These are phyloP conservation scores for Heliconius aoede DNA, from an alignment of 2,888 invertebrate species.

Conservation along the genomic window DNA sequence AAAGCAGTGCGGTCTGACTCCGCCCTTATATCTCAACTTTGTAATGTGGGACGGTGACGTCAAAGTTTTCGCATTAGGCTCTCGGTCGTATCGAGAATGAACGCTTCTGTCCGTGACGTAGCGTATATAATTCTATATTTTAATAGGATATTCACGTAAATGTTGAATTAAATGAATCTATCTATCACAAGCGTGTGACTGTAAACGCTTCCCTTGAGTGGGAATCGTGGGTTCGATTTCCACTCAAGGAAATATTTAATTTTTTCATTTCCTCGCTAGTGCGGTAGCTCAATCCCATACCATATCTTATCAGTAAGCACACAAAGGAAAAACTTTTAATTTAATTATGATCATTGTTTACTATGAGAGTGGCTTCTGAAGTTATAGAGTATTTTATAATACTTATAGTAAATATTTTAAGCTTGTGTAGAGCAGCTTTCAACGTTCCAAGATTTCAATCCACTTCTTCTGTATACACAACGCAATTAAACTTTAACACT, in stretches of 20 bases:
- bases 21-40: slow-evolving; percentile 15
- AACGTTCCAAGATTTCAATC: too few species aligned
- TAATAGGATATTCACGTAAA: slow-evolving; percentile 53
- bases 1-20: slow-evolving; percentile 12
- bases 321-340: slow-evolving; percentile 1
- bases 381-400: background rate
- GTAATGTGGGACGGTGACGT: slow-evolving; percentile 64
- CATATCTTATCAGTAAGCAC: slow-evolving; percentile 13
- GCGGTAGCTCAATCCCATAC: too few species aligned
- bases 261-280: too few species aligned
- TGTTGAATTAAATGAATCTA: slow-evolving; percentile 61
- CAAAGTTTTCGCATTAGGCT: slow-evolving; percentile 78
- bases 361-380: background rate
- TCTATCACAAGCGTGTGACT: background rate
- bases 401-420: background rate
- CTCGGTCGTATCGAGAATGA: slow-evolving; percentile 66
- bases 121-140: slow-evolving; percentile 56
- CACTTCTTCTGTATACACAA: too few species aligned
- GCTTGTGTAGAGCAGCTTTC: too few species aligned
- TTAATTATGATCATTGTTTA: slow-evolving; percentile 1
- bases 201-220: too few species aligned
- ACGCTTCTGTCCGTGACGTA: slow-evolving; percentile 51
- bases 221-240: too few species aligned
- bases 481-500: slow-evolving; percentile 38
- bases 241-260: too few species aligned